Evolutionary conservation across 2,888 invertebrate genomes (phyloP), one percentile per base, ranked within the genome.

Genomic region (Scaptomyza cyrtandrae): DNA sequence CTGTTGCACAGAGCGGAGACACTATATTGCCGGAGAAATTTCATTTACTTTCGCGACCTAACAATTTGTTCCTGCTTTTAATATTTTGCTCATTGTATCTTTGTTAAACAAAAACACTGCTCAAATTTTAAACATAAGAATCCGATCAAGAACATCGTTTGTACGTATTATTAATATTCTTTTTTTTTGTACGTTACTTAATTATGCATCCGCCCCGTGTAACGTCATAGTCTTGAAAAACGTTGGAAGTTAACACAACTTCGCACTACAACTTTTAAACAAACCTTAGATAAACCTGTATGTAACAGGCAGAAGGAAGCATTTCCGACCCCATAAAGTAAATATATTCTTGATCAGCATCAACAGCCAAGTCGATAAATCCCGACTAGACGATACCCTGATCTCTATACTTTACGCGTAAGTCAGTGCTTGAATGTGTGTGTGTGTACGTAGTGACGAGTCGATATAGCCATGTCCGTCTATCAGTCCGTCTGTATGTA

Each of bases 41-140:
- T 86, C 86, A 86, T 89, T 88, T 86, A 75, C 83, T 88, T 88
- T 75, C 89, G 88, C 73, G 79, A 73, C 39, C 66, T 77, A 75
- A 60, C 80, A 54, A 73, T 74, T n/a, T 37, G 24, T 37, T 50
- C 24, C 24, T 24, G 24, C 70, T 52, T 35, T 24, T 14, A 31
- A 48, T 56, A 29, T 37, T 35, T 37, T 57, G 7, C 29, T 55
- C 35, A 43, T 52, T 33, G 13, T 58, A 44, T n/a, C 31, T 14
- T 29, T 35, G 10, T 46, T 24, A 19, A 19, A 19, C 1, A 13
- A 13, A 10, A 33, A 33, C 39, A 10, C 14, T 14, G 39, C 0
- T 14, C 3, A 14, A 39, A 14, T 39, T 9, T 14, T 39, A 39
- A 2, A 14, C 14, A 14, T 14, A 7, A 6, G 14, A 7, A 39